Evolutionary conservation across 2,113 vertebrate species (phyloP).

Genomic region (Entosphenus tridentatus): DNA sequence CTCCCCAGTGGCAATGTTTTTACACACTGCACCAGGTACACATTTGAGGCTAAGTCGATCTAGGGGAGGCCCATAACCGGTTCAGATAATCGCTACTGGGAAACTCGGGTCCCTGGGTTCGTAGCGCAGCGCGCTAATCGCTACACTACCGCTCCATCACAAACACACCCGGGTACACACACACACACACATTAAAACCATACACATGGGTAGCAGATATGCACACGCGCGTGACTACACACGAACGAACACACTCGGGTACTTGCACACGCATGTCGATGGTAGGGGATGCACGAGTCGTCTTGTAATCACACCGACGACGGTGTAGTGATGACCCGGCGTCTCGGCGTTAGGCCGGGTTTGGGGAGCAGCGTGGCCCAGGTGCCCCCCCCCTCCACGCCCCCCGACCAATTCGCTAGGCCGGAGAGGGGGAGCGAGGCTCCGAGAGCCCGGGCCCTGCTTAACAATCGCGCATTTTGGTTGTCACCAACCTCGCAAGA

Average conservation of each 20-base stretch:
- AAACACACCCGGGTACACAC: background rate
- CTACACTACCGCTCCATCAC: background rate
- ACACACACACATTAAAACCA: conserved; percentile 1
- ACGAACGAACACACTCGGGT: background rate
- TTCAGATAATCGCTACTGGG: background rate
- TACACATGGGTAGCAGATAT: background rate
- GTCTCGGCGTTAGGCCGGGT: too few species aligned
- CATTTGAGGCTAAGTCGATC: background rate
- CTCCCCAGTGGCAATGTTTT: background rate
- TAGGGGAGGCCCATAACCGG: too few species aligned
- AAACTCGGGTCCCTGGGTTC: background rate
- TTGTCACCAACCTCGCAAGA: too few species aligned
- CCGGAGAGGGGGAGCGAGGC: too few species aligned
- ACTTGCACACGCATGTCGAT: background rate
- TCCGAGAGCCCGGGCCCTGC: too few species aligned
- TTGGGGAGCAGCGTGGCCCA: too few species aligned
- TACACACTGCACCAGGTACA: background rate
- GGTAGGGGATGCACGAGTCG: background rate
- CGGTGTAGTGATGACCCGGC: too few species aligned
- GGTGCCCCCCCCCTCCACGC: too few species aligned
- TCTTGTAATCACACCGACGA: too few species aligned
- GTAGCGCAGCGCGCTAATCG: background rate
- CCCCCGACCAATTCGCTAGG: too few species aligned
- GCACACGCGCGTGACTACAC: background rate
- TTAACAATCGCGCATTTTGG: too few species aligned